Evolutionary conservation across 2,888 invertebrate species (phyloP), one percentile per base, ranked within the genome.

Genomic region (Hirtodrosophila cameraria): DNA sequence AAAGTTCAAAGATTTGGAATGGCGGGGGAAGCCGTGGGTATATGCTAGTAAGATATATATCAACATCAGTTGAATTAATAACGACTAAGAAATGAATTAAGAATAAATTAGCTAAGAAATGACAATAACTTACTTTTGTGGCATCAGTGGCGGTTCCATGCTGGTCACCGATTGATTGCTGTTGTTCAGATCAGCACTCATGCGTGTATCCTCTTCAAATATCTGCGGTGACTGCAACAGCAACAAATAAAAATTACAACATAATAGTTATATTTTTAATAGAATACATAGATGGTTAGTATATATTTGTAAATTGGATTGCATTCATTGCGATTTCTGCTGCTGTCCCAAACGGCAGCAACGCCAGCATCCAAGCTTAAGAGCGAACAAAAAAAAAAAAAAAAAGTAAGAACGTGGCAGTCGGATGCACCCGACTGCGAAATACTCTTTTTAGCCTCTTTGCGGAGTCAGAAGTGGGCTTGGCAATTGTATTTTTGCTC

Each of bases 191-290:
- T 95, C 95, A 15, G 94, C 94, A 92, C 94, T 94, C 94, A 95
- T 95, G 66, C 94, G 93, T 3, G 95, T 94, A 80, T 95, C 95
- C 88, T 94, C 95, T 86, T 95, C 94, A 87, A 94, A 94, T 23
- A 94, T 92, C 86, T 93, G 93, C 53, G 93, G 92, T 18, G 89
- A 88, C 39, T 89, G 59, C 27, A 72, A 66, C n/a, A 23, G 20
- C 12, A 28, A 52, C 9, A 15, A 7, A 11, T 2, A 30, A 35
- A 15, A 38, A 13, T 30, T 15, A 28, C 15, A 62, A 12, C 23
- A 15, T 11, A 20, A 11, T 4, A 33, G n/a, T 23, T 7, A 20
- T 5, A 27, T 36, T 13, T 27, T 16, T 12, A 35, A 27, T 9
- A 25, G 18, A 35, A 23, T n/a, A 50, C 6, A 25, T 4, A 41